A percentile compares a stretch with the other conserved stretches of the same genome.
Evolutionary conservation across 2,113 vertebrate genomes (phyloP).

Genomic region (Mustelus asterias): DNA sequence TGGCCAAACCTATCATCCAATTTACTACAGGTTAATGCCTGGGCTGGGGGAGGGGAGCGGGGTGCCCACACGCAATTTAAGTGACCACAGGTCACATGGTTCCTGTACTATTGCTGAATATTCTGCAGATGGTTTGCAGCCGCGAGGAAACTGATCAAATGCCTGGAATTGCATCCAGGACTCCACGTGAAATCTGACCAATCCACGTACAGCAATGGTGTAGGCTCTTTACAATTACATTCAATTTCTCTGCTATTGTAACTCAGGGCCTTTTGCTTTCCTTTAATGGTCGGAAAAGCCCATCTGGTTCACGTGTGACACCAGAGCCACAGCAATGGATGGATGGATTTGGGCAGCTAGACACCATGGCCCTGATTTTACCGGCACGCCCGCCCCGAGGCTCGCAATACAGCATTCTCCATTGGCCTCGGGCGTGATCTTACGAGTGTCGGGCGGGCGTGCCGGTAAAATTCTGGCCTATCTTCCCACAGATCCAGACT

Average conservation of each 20-base stretch:
- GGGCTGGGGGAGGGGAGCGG: no score
- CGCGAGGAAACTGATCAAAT: not conserved
- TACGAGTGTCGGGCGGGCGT: no score
- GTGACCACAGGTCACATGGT: not conserved
- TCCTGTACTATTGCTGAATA: not conserved
- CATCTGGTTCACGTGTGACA: no score
- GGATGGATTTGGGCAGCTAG: no score
- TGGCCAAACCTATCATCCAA: not conserved
- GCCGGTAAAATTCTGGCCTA: no score
- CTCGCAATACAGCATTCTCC: no score
- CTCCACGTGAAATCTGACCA: not conserved
- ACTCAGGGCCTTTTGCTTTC: not conserved
- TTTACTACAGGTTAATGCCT: not conserved
- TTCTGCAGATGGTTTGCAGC: not conserved
- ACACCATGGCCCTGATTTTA: no score
- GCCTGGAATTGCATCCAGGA: not conserved
- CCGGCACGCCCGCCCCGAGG: no score
- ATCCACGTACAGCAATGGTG: not conserved
- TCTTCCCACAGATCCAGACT: not conserved
- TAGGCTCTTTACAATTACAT: not conserved
- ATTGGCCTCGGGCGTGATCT: no score
- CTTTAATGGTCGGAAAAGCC: not conserved
- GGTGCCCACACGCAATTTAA: not conserved
- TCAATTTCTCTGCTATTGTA: not conserved
- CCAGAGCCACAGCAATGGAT: no score